Evolutionary conservation across 2,113 vertebrate genomes (phyloP), one percentile per base, ranked within the genome.

Genomic region (Xenopus laevis): DNA sequence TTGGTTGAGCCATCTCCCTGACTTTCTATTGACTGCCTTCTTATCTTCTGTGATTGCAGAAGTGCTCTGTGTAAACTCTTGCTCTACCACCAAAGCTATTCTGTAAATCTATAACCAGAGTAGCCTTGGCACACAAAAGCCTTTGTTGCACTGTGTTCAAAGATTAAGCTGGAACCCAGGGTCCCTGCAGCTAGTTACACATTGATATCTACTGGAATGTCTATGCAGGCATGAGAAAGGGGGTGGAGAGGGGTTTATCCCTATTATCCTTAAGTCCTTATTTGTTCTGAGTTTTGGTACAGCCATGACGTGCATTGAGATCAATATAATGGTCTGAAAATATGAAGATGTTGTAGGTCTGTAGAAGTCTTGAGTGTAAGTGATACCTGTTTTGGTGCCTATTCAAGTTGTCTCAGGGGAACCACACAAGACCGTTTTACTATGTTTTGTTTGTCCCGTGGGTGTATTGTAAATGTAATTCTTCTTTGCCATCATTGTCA

Each of bases 141-240:
- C 58, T 68, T 75, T 75, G 73, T 75, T 59, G 59, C 58, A 57
- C 61, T 76, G 66, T 74, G 65, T 76, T 76, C 65, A 76, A 76
- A 76, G 73, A 76, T 76, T 76, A 76, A 76, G 66, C 73, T 68
- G 73, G 66, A 63, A 58, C 66, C 73, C 58, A 8, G 63, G 65
- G 66, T 76, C 73, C 66, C 73, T 69, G 73, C 73, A 69, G 73
- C 66, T 76, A 76, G 73, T 76, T 76, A 76, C 73, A 76, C 73
- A 76, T 76, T 76, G 73, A 76, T 76, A 76, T 76, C 73, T 66
- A 45, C 23, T 76, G 73, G 73, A 69, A 76, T 76, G 65, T 67
- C 18, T 21, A 50, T 47, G 58, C 66, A 69, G 18, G 46, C 17
- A 20, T 67, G 65, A 21, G 18, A 47, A 63, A 47, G 67, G 58